Evolutionary conservation across 2,797 vertebrate genomes (phyloP), one percentile per base, ranked within the genome.

Genomic region (Cuculus canorus): DNA sequence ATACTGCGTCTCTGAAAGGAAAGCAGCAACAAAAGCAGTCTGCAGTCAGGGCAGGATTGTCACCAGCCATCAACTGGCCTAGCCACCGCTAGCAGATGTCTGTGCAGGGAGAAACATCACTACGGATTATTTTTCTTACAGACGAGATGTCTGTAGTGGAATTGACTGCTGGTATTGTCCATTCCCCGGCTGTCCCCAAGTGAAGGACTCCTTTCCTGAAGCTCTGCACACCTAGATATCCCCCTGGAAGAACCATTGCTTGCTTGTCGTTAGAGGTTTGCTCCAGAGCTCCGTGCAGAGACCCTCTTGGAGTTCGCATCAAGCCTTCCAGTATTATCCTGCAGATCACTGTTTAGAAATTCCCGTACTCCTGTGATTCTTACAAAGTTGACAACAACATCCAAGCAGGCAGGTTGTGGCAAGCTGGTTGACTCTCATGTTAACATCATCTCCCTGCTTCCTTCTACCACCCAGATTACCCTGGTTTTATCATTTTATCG

Each of bases 161-260:
- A 68, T 27, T 1, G 0, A 50, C 30, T 54, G 17, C 59, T 45
- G 54, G 10, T 5, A 43, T 6, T 39, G 9, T 1, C 39, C n/a
- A 27, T 32, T n/a, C n/a, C n/a, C 11, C 28, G 50, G 25, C 48
- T 63, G 43, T 3, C 28, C 47, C 22, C 1, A 6, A 5, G 19
- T 11, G 17, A 52, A 39, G 39, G 50, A 15, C 10, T 70, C 66
- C 25, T 45, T 17, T 69, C 47, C 47, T 33, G 18, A 60, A 27
- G 25, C 48, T 52, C 77, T 47, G 24, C 19, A 32, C 32, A 54
- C 47, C 41, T 54, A 54, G 10, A 5, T 54, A 50, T 50, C 48
- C 53, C 63, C 52, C 41, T 52, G 37, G 37, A 48, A 69, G 65
- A 35, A 39, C 11, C 37, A 28, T 6, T 54, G 63, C 59, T 57